Evolutionary conservation across 2,113 vertebrate genomes (phyloP).

Genomic region (Synodontis membranacea): DNA sequence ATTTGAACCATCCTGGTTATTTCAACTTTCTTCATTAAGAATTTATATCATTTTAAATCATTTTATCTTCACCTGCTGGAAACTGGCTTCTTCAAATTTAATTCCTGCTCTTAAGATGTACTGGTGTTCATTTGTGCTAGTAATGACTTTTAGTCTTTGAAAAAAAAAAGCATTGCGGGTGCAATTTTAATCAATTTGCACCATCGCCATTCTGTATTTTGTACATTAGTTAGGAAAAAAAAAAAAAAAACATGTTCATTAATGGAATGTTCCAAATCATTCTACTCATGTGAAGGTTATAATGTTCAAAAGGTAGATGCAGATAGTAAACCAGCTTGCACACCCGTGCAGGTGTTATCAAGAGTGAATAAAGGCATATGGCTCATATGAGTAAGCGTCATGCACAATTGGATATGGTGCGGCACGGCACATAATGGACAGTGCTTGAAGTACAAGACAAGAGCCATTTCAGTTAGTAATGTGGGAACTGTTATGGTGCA

Average conservation of each 20-base stretch:
- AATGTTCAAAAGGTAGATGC: not conserved
- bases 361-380: not conserved
- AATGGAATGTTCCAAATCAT: not conserved
- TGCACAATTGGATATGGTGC: not conserved
- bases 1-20: not conserved
- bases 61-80: not conserved
- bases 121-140: not conserved
- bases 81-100: not conserved
- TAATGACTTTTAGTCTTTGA: not conserved
- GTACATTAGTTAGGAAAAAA: not conserved
- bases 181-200: not conserved
- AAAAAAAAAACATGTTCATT: not conserved
- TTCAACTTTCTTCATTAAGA: not conserved
- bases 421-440: no score
- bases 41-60: not conserved
- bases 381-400: not conserved
- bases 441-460: not conserved
- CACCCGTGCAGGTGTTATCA: not conserved
- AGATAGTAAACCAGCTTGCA: not conserved
- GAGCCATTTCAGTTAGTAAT: not conserved
- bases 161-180: not conserved
- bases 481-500: constrained; percentile 38
- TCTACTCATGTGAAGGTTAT: not conserved
- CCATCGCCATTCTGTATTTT: not conserved
- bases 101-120: not conserved